Conservation (phyloP, 2,113 vertebrate genomes). For the Rhinopithecus roxellana region DNA sequence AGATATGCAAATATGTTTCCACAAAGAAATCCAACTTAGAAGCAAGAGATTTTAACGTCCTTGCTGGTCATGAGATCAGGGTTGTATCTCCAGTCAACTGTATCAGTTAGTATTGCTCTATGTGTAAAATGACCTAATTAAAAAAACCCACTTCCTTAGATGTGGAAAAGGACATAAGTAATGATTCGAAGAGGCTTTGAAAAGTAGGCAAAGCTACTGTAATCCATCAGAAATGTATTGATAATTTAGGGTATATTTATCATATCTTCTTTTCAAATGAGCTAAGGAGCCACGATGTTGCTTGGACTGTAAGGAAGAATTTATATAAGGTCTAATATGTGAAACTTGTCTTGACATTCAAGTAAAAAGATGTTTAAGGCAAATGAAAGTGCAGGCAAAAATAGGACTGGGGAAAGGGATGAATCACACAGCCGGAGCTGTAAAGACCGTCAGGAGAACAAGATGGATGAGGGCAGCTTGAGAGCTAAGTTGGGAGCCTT, state of each 20-base stretch:
- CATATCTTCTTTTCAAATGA: slow-evolving; percentile 1
- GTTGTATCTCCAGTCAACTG: neutral
- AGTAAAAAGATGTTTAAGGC: neutral
- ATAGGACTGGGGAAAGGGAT: neutral
- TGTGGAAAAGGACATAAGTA: neutral
- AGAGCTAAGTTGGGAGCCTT: neutral
- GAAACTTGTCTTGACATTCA: neutral
- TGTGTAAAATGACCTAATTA: neutral
- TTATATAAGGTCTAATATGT: neutral
- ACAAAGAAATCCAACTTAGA: neutral
- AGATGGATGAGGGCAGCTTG: neutral
- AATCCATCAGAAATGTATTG: neutral
- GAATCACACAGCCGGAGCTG: neutral
- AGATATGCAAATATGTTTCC: neutral
- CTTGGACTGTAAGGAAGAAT: neutral
- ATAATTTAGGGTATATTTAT: neutral
- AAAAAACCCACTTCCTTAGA: neutral
- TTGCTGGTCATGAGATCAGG: neutral
- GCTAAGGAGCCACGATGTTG: neutral
- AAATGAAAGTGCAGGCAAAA: neutral
- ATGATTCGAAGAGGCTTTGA: neutral
- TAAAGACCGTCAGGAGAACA: neutral
- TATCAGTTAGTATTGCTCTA: neutral
- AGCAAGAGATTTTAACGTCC: neutral
- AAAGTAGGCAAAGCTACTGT: neutral